These are phyloP conservation scores for Scrobipalpa costella DNA, from an alignment of 2,888 invertebrate species.

Conservation along the genomic window DNA sequence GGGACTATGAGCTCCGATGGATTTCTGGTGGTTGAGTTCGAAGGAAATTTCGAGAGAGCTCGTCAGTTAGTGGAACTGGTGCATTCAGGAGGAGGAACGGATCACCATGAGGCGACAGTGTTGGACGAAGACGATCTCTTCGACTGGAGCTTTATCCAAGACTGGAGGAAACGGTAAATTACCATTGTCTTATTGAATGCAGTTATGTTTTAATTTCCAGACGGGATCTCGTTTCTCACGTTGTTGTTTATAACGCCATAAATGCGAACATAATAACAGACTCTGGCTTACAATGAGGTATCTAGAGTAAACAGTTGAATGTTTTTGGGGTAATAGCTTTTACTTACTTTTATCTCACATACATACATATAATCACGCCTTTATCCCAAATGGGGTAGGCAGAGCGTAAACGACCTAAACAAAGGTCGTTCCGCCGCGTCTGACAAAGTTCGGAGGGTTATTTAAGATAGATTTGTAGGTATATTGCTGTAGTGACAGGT, in stretches of 20 bases:
- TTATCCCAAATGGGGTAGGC: too few relatives aligned
- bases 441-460: too few relatives aligned
- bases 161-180: slow-evolving; percentile 85
- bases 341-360: too few relatives aligned
- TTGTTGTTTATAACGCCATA: slow-evolving; percentile 46
- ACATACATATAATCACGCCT: too few relatives aligned
- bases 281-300: neutral
- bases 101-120: slow-evolving; percentile 72
- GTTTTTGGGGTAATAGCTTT: neutral
- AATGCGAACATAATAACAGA: slow-evolving; percentile 34
- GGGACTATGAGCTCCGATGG: slow-evolving; percentile 75
- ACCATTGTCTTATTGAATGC: slow-evolving; percentile 33
- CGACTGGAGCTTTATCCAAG: slow-evolving; percentile 89
- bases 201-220: slow-evolving; percentile 43
- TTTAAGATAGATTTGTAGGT: too few relatives aligned
- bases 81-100: slow-evolving; percentile 66
- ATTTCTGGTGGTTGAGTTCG: slow-evolving; percentile 82
- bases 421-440: too few relatives aligned
- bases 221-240: slow-evolving; percentile 50
- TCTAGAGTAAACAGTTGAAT: neutral
- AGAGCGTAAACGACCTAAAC: too few relatives aligned
- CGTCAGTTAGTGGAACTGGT: slow-evolving; percentile 82
- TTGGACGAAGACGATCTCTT: slow-evolving; percentile 78
- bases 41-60: slow-evolving; percentile 82
- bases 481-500: too few relatives aligned